Evolutionary conservation across 2,797 vertebrate species (phyloP).

Genomic region (Phataginus tricuspis): DNA sequence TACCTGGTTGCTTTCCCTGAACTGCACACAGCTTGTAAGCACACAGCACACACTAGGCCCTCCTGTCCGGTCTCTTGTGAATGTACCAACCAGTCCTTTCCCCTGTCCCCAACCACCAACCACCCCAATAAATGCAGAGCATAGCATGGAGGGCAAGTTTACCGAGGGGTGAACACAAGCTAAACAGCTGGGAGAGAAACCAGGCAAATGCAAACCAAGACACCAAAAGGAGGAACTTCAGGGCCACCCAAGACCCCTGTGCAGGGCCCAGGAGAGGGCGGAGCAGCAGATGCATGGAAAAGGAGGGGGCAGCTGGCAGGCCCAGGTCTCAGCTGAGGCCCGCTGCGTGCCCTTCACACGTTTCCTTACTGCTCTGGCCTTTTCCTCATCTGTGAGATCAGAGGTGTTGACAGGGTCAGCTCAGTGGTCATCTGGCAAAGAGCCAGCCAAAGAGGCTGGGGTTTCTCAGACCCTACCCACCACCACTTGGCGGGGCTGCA

Average conservation of each 20-base stretch:
- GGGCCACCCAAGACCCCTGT: accelerated
- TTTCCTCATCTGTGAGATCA: too few relatives aligned
- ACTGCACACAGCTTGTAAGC: background rate
- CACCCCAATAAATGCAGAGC: background rate
- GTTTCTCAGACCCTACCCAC: too few relatives aligned
- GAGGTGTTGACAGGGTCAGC: too few relatives aligned
- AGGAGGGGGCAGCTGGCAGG: accelerated
- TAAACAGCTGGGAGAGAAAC: background rate
- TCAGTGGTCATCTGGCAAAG: too few relatives aligned
- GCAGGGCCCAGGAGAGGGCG: too few relatives aligned
- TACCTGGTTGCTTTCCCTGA: background rate
- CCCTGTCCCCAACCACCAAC: accelerated
- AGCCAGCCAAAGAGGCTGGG: too few relatives aligned
- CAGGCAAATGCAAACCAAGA: background rate
- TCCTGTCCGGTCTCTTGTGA: accelerated
- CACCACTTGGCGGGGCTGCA: too few relatives aligned
- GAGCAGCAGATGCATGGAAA: accelerated
- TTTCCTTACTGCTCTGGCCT: too few relatives aligned
- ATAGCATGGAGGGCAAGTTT: background rate
- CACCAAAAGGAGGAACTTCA: accelerated
- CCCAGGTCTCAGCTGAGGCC: background rate
- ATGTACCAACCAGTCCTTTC: accelerated
- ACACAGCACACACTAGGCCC: background rate
- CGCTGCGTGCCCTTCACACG: background rate
- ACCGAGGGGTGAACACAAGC: too few relatives aligned